Base-by-base conservation (phyloP, 53 echinoderm and acorn worm genomes). In the Crossaster papposus region DNA sequence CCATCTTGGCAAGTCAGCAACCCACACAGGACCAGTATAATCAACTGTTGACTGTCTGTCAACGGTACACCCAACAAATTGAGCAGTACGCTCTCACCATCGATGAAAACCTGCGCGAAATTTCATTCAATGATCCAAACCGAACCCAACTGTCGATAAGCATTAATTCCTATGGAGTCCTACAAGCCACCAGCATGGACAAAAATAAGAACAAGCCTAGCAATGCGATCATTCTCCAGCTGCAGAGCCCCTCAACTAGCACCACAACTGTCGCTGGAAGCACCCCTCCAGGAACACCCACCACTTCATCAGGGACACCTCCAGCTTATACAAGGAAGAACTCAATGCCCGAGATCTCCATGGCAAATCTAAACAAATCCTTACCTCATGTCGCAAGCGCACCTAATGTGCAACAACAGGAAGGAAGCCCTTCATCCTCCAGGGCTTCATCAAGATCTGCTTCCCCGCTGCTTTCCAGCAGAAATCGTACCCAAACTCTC, bases 61-160 rank as follows among this genome's bases (percentile, higher is more conserved):
- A 93, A 52, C 90, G 93, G 5, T 96, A 96, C 85, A 80, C 90
- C 73, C 89, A 87, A 55, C 96, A 96, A 73, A 96, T 96, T 54
- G 96, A 94, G 62, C 91, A 96, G 14, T 96, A 96, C 33, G 96
- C 96, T 14, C 92, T 96, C 83, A 92, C 89, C 83, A 90, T 96
- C 50, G 93, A 96, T 72, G 91, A 96, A 70, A 87, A 90, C 36
- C 83, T 93, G 32, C 89, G 90, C 64, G 88, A 85, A 33, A 72
- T 96, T 71, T 74, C 90, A 17, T 96, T 94, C 77, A 58, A 88
- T 0, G 93, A 93, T 82, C 96, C 96, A 78, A 96, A 90, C 34
- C 83, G 93, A 64, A 82, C 90, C 30, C 94, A 96, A 74, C 90
- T 96, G 28, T 55, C 93, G 8, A 89, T 96, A 30, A 96, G 96